Percentiles rank a stretch among this genome's conserved stretches.
phyloP scores from a whole-genome alignment of 1,140 invertebrate genomes.

The Calosoma granatense region DNA sequence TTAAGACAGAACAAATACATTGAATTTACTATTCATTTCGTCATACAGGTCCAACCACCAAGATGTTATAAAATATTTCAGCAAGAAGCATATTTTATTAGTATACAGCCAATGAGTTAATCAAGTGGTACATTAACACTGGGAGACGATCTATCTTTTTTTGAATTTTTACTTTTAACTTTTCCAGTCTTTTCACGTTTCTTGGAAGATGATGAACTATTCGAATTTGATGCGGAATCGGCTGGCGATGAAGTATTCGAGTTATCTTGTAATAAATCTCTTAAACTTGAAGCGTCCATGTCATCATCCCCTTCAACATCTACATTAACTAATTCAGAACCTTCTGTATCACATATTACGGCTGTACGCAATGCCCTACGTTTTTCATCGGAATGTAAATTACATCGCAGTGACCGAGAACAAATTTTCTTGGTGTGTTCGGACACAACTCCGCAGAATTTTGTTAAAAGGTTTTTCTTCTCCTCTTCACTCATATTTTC shows the following conservation, averaged over 20 bases:
- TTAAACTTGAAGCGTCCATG: conserved; percentile 22
- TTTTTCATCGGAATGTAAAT: conserved; percentile 6
- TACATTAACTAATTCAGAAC: conserved; percentile 20
- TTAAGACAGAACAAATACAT: no score
- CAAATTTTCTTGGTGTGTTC: conserved; percentile 70
- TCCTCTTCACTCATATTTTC: conserved; percentile 53
- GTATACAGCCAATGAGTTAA: no score
- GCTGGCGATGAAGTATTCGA: conserved; percentile 25
- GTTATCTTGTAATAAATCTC: conserved; percentile 24
- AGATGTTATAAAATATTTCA: no score
- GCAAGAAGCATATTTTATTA: no score
- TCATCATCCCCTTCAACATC: conserved; percentile 28
- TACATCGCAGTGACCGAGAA: conserved; percentile 47
- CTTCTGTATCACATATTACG: conserved; percentile 17
- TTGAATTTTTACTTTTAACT: conserved; percentile 23
- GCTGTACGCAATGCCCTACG: background rate
- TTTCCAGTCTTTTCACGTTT: conserved; percentile 22
- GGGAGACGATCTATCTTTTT: conserved; percentile 24
- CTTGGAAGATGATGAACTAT: conserved; percentile 20
- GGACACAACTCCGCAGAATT: conserved; percentile 69
- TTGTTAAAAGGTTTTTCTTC: conserved; percentile 46
- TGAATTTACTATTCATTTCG: no score
- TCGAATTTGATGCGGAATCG: conserved; percentile 20
- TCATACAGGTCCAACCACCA: no score
- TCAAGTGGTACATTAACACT: conserved; percentile 16